Base-by-base conservation (phyloP, 1,140 invertebrate species). In the Orius insidiosus region DNA sequence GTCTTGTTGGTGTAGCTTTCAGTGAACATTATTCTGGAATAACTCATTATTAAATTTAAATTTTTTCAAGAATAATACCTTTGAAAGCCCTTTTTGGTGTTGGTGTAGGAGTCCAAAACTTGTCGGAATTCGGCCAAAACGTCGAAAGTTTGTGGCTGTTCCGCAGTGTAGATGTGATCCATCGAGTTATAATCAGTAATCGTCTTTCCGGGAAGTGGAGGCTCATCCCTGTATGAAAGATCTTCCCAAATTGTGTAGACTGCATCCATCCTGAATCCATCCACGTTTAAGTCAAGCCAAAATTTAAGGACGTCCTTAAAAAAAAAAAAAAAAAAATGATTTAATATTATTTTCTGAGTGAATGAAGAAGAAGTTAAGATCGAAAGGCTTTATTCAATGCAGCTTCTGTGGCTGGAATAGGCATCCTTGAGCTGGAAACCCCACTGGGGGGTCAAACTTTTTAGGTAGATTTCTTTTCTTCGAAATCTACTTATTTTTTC, bases 181-280 rank as follows among this genome's bases (percentile, higher is more conserved):
- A 75, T 57, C 46, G 69, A 74, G 13, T 64, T 63, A 43, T 76
- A 70, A 24, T 24, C 24, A 7, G 24, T 16, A 16, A 44, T 15
- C 9, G 53, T 50, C 1, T 55, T 47, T 8, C 2, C 24, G 0
- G 59, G 59, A 5, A 31, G 8, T 2, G 10, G 31, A 11, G 41
- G 41, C 18, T 68, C 63, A 48, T 68, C 61, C 0, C 45, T 18
- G 7, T 61, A 59, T 30, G 53, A 58, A 45, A 37, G 51, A 48
- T 59, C 56, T 52, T 73, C 70, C 43, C 63, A 58, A 34, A 72
- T 34, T 37, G 61, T 58, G 33, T 61, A 60, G 5, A 71, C 59
- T 49, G 73, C 73, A 50, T 78, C 72, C 1, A 83, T 65, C 43
- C 78, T 63, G 55, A 82, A 82, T 0, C 79, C 79, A 55, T 75